These are phyloP conservation scores for Hartigia nigra DNA, from an alignment of 2,888 invertebrate genomes.

Conservation along the genomic window DNA sequence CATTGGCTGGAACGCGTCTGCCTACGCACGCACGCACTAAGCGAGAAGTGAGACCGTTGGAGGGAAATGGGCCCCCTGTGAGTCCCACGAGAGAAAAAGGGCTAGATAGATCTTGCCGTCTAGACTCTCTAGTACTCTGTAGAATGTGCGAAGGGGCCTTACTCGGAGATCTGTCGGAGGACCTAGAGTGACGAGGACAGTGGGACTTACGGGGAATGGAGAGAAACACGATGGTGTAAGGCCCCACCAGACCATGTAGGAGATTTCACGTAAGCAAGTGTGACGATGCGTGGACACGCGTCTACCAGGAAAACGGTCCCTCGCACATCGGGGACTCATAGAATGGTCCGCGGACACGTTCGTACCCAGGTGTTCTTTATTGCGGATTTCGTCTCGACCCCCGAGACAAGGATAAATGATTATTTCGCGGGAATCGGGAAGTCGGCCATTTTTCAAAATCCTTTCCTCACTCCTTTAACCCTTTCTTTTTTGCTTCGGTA, in stretches of 20 bases:
- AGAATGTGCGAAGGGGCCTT: neutral
- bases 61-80: neutral
- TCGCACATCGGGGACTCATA: conserved; percentile 34
- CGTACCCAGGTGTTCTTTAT: conserved; percentile 58
- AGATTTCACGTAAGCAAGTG: conserved; percentile 63
- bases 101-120: conserved; percentile 8
- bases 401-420: conserved; percentile 18
- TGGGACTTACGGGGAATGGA: conserved; percentile 10
- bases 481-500: neutral
- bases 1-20: conserved; percentile 11
- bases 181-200: neutral
- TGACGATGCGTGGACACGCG: conserved; percentile 66
- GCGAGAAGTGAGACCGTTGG: conserved; percentile 15
- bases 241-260: conserved; percentile 38
- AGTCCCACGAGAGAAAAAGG: conserved; percentile 11
- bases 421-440: conserved; percentile 30
- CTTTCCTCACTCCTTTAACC: neutral
- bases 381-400: conserved; percentile 40
- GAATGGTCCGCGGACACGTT: conserved; percentile 17
- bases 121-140: neutral
- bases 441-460: neutral
- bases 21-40: conserved; percentile 4
- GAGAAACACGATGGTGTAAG: conserved; percentile 20
- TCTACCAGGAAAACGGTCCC: conserved; percentile 56
- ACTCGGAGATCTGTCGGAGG: neutral